Evolutionary conservation across 23 tunicate species (phyloP).

Genomic region (Trididemnum miniatum): DNA sequence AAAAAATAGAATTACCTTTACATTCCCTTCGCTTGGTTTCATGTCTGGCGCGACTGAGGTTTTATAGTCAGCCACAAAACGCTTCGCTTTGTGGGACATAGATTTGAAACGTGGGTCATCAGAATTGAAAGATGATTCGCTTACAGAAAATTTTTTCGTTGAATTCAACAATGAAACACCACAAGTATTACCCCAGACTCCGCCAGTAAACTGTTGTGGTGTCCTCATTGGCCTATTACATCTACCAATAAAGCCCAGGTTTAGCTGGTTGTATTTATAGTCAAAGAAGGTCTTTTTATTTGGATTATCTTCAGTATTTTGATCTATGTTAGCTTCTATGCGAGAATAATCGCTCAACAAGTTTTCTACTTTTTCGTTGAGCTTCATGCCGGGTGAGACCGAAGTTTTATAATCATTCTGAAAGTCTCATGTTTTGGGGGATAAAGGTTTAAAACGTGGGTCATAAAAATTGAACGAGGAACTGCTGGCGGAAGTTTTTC

Average conservation of each 20-base stretch:
- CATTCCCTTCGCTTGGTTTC: not conserved
- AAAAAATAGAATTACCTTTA: too few species aligned
- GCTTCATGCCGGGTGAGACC: not conserved
- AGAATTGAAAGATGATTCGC: constrained; percentile 26
- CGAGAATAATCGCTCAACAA: constrained; percentile 20
- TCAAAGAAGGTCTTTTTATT: too few species aligned
- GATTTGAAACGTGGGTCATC: constrained; percentile 25
- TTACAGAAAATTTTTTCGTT: not conserved
- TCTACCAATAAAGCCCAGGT: too few species aligned
- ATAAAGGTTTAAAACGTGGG: not conserved
- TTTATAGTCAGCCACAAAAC: not conserved
- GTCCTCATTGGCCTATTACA: not conserved
- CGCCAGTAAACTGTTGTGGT: not conserved
- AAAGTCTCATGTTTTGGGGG: not conserved
- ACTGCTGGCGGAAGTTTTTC: constrained; percentile 1
- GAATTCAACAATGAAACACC: not conserved
- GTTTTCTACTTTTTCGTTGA: not conserved
- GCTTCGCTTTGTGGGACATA: not conserved
- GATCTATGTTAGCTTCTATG: too few species aligned
- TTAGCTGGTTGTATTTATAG: too few species aligned
- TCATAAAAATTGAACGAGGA: constrained; percentile 31
- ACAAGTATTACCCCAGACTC: not conserved
- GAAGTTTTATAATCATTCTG: not conserved
- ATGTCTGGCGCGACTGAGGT: not conserved
- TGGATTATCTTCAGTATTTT: too few species aligned